Base-by-base conservation (phyloP, 2,888 invertebrate genomes). In the Brachyptera risi region DNA sequence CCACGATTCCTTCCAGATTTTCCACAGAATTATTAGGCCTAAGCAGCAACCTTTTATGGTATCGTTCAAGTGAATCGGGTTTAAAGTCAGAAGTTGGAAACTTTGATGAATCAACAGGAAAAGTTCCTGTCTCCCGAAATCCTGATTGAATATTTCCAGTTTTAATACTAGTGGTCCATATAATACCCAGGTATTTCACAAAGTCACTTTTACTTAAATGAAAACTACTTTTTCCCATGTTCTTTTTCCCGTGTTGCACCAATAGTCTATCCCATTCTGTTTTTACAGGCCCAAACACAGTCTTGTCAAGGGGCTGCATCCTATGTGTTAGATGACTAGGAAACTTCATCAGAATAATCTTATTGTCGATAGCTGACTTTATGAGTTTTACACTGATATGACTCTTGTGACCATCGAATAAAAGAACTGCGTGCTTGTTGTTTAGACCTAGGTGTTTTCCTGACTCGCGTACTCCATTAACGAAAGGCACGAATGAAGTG, bases 231-330 rank as follows among this genome's bases (percentile, higher is more conserved):
- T 4, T n/a, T 19, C 47, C 47, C 17, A 47, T 47, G 21, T 47
- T 47, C 21, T 47, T 47, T n/a, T 47, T 47, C 7, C 47, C 47
- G 23, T 47, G 47, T 21, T 47, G 5, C 5, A 47, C 21, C 23
- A 47, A 9, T n/a, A 9, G 3, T 47, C 21, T 17, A 3, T 21
- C 47, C 47, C 47, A 47, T 17, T 17, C 47, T 21, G 19, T 23
- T 47, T 47, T 47, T 3, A 47, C 47, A 9, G 47, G 47, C 21
- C 54, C 35, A 60, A 56, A 60, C 2, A 35, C 26, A 11, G 24
- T 13, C 17, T 38, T 56, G 31, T 60, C 60, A 5, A 60, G 31
- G 15, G 60, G 54, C 51, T 60, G 60, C 15, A 60, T 38, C 27
- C 35, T 15, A 27, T 56, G 38, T 23, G 60, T 60, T 38, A 38